Evolutionary conservation across 2,797 vertebrate species (phyloP).

Genomic region (Pseudochromis fuscus): DNA sequence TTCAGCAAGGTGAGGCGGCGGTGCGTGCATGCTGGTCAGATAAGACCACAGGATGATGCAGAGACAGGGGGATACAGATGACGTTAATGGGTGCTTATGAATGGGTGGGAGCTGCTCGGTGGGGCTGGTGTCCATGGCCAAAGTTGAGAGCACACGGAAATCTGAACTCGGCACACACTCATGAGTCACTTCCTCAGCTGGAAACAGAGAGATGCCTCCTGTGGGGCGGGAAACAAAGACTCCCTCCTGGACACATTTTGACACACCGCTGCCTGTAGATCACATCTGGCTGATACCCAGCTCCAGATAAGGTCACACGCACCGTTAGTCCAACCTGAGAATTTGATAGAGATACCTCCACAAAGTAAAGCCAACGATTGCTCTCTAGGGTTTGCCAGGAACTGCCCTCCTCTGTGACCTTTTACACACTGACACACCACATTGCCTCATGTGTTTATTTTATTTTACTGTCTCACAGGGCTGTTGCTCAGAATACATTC

Average conservation of each 20-base stretch:
- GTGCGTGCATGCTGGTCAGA: slow-evolving; percentile 37
- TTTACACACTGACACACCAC: slow-evolving; percentile 58
- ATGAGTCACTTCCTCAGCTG: slow-evolving; percentile 85
- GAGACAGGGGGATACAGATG: slow-evolving; percentile 46
- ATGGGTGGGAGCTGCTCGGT: slow-evolving; percentile 49
- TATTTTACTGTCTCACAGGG: slow-evolving; percentile 50
- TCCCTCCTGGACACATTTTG: slow-evolving; percentile 57
- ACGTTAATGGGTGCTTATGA: slow-evolving; percentile 43
- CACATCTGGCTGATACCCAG: slow-evolving; percentile 54
- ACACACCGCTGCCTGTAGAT: slow-evolving; percentile 47
- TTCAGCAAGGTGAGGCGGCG: slow-evolving; percentile 31
- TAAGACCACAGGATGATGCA: slow-evolving; percentile 48
- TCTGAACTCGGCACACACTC: slow-evolving; percentile 71
- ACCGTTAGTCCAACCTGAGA: slow-evolving; percentile 24
- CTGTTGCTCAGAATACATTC: slow-evolving; percentile 54
- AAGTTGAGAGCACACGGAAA: slow-evolving; percentile 78
- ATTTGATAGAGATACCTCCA: slow-evolving; percentile 6
- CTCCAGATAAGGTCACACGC: slow-evolving; percentile 40
- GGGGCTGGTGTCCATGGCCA: slow-evolving; percentile 56
- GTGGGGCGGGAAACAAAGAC: slow-evolving; percentile 74
- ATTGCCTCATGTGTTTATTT: slow-evolving; percentile 62
- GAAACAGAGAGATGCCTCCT: slow-evolving; percentile 79
- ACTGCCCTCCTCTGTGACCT: slow-evolving; percentile 53
- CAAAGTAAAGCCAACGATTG: slow-evolving; percentile 1
- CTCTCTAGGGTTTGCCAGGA: slow-evolving; percentile 19